Conservation (phyloP, 2,888 invertebrate species). For the Ectemnius lituratus region DNA sequence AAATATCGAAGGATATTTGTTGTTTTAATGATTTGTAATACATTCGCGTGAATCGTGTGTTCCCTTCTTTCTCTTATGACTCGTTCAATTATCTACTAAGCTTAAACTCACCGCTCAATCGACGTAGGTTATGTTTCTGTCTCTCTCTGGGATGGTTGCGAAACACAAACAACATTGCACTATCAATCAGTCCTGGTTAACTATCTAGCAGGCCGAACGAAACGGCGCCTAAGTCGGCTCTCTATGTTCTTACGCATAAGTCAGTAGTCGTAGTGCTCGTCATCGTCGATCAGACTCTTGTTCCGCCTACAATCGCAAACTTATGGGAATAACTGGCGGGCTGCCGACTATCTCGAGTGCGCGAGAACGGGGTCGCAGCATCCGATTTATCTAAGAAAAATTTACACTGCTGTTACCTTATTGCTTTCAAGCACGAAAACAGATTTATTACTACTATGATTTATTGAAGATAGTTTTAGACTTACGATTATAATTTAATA, state of each 20-base stretch:
- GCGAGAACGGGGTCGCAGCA: not conserved
- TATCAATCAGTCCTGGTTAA: not conserved
- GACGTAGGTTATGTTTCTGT: slow-evolving; percentile 7
- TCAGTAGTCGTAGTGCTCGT: no score
- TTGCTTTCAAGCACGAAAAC: not conserved
- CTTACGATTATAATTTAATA: no score
- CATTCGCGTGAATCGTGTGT: no score
- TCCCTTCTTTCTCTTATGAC: no score
- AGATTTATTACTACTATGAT: no score
- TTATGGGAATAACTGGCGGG: not conserved
- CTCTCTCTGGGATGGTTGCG: not conserved
- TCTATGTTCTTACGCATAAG: no score
- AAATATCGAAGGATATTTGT: no score
- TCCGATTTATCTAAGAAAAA: slow-evolving; percentile 3
- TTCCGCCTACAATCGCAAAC: not conserved
- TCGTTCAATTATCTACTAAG: slow-evolving; percentile 44
- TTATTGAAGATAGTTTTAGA: no score
- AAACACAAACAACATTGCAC: slow-evolving; percentile 2
- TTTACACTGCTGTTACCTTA: not conserved
- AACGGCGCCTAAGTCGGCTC: not conserved
- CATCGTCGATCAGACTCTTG: no score
- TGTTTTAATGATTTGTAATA: no score
- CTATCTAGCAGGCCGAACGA: not conserved
- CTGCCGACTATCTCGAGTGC: not conserved
- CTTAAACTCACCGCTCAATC: slow-evolving; percentile 37